Evolutionary conservation across 2,113 vertebrate species (phyloP), one percentile per base, ranked within the genome.

Genomic region (Petromus typicus): DNA sequence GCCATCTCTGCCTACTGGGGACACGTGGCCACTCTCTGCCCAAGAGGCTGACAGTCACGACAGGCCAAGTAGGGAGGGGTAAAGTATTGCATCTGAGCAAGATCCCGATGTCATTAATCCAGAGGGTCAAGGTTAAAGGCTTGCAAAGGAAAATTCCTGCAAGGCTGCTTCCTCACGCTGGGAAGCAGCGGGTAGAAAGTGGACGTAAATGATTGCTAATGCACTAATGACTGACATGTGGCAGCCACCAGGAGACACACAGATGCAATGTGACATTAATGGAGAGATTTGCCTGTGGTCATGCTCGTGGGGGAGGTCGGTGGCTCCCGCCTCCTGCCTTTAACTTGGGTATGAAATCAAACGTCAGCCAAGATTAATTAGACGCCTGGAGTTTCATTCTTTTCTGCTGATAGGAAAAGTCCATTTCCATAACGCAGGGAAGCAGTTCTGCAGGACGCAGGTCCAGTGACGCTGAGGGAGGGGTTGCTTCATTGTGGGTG

Each of bases 181-280:
- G 97, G 99, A 98, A 97, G 94, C 91, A 96, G 98, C 96, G 94
- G 98, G 98, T 97, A 99, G 98, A 98, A 98, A 98, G 97, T 98
- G 98, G 98, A 98, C 89, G 95, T 96, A 96, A 98, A 98, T 64
- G 93, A 98, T 95, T 69, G 92, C 98, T 99, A 99, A 99, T 99
- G 99, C 99, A 99, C 98, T 99, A 99, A 99, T 99, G 99, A 99
- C 98, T 98, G 99, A 98, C 98, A 98, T 97, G 98, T 98, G 98
- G 98, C 99, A 99, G 98, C 98, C 94, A 96, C 89, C 94, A 86
- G 71, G 95, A 98, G 98, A 97, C 98, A 98, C 98, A 97, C 98
- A 99, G 98, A 99, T 99, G 98, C 98, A 98, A 97, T 97, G 73
- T 99, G 99, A 99, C 99, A 99, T 99, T 99, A 99, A 99, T 99